Base-by-base conservation (phyloP, 2,888 invertebrate genomes). In the Marronus borbonicus region DNA sequence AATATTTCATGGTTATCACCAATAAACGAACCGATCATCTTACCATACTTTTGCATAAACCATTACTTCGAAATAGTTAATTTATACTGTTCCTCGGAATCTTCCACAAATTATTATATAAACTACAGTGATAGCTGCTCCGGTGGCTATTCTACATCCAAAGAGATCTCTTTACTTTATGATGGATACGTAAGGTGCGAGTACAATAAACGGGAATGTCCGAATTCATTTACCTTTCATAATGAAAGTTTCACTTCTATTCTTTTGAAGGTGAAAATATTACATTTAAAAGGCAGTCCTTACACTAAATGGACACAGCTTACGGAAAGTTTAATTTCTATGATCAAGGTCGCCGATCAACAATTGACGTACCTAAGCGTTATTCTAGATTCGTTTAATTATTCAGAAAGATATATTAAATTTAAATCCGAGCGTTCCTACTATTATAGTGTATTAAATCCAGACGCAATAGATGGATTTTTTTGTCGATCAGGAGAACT, bases 1-100 rank as follows among this genome's bases (percentile, higher is more conserved):
- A 64, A 64, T n/a, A n/a, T 36, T 10, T 64, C 64, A 5, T 64
- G 64, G 64, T 2, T 64, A 31, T n/a, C 31, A 4, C 64, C 64
- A 39, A 7, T 1, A n/a, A 4, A 64, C n/a, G 31, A 31, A 36
- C 64, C 64, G 4, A 64, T 64, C 3, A 39, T 64, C 31, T 3
- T 31, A 7, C 64, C 64, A n/a, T 39, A 64, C 17, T 2, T 64
- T 36, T 64, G 64, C n/a, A 17, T 39, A 1, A n/a, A 64, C 1
- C 0, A 7, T 3, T 14, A 64, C 4, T 64, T 31, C 14, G 1
- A 8, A 28, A 36, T 64, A 64, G 8, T 39, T 17, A 64, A 14
- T 14, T 31, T 1, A 1, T 64, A 36, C 31, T 64, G 64, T 36
- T 31, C 17, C 1, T 17, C 36, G n/a, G 17, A 64, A 4, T n/a